A percentile compares a stretch with the other conserved stretches of the same genome.
Evolutionary conservation across 1,140 invertebrate species (phyloP).

Genomic region (Mactra quadrangularis): DNA sequence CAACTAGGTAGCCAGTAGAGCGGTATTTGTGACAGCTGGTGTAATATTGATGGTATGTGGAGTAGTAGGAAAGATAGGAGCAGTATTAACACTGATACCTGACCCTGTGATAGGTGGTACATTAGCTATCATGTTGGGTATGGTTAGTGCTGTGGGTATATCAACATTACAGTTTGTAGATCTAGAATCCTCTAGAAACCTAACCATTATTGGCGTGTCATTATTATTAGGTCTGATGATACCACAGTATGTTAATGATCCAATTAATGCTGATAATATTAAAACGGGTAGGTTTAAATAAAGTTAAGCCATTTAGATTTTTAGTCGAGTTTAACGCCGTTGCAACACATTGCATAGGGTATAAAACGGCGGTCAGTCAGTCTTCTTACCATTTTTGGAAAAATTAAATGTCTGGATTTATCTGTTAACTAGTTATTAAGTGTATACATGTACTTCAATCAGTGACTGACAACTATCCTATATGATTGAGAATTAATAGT

Average conservation of each 20-base stretch:
- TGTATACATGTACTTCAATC: not conserved
- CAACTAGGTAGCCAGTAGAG: conserved; percentile 71
- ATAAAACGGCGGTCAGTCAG: too few relatives aligned
- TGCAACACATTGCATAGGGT: too few relatives aligned
- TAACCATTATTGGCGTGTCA: conserved; percentile 94
- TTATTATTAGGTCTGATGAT: conserved; percentile 92
- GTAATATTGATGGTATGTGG: conserved; percentile 87
- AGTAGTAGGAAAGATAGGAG: conserved; percentile 90
- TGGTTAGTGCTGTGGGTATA: conserved; percentile 83
- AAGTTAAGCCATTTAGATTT: not conserved
- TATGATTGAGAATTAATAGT: too few relatives aligned
- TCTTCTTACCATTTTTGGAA: too few relatives aligned
- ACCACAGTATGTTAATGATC: conserved; percentile 87
- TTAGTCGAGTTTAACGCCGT: too few relatives aligned
- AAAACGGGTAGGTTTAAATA: conserved; percentile 87
- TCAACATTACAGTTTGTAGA: conserved; percentile 93
- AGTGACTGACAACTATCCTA: too few relatives aligned
- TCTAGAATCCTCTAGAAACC: conserved; percentile 91
- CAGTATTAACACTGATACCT: conserved; percentile 93
- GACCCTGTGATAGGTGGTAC: conserved; percentile 83
- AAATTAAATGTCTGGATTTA: too few relatives aligned
- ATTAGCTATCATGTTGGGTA: conserved; percentile 93
- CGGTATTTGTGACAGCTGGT: conserved; percentile 88
- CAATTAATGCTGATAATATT: conserved; percentile 86
- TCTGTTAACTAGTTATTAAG: too few relatives aligned